phyloP scores from a whole-genome alignment of 2,113 vertebrate genomes.

The Tamias sibiricus region DNA sequence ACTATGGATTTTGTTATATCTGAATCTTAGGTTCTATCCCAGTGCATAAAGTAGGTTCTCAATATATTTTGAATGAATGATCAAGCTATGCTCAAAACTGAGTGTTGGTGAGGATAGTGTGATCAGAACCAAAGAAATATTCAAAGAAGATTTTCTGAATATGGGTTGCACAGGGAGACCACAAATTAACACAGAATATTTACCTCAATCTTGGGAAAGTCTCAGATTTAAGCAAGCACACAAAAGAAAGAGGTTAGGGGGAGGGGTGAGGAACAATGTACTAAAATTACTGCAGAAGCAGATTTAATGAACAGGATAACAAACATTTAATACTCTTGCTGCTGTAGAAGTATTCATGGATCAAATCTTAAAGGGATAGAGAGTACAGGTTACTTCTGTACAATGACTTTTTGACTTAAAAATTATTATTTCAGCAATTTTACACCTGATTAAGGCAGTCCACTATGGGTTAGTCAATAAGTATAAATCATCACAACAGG shows the following conservation, averaged over 20 bases:
- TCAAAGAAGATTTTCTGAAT: not conserved
- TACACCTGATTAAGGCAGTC: too few relatives aligned
- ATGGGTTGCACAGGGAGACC: not conserved
- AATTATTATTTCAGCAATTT: too few relatives aligned
- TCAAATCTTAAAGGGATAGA: not conserved
- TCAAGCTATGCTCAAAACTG: not conserved
- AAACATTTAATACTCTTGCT: constrained; percentile 16
- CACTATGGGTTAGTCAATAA: not conserved
- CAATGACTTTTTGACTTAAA: too few relatives aligned
- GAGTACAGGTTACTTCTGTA: not conserved
- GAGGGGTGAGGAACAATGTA: too few relatives aligned
- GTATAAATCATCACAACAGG: not conserved
- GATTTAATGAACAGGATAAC: not conserved
- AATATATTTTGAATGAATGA: not conserved
- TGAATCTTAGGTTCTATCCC: not conserved
- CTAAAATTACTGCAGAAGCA: not conserved
- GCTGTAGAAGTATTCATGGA: not conserved
- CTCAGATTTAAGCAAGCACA: not conserved
- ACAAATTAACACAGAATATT: not conserved
- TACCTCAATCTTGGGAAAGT: not conserved
- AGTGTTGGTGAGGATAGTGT: not conserved
- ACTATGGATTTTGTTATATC: not conserved
- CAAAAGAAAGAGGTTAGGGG: not conserved
- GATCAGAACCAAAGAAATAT: not conserved
- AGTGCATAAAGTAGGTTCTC: not conserved